Evolutionary conservation across 2,113 vertebrate species (phyloP), one percentile per base, ranked within the genome.

Genomic region (Uropsilus gracilis): DNA sequence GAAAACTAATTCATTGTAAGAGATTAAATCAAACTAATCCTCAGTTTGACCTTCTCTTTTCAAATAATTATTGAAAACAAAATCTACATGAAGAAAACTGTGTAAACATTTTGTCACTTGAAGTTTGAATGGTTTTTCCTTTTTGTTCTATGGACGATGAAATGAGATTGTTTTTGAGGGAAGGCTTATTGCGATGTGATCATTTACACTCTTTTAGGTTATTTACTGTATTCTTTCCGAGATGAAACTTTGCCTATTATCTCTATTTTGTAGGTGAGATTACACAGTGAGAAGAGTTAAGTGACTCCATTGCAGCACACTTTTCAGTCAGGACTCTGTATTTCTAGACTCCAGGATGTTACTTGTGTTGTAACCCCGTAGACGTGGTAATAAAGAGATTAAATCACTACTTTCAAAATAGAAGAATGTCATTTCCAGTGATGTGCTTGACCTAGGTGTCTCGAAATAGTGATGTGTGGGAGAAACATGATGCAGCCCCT

Each of bases 401-500:
- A 8, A 37, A 1, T 78, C 80, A 32, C 44, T 75, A 1, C 72
- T 75, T 90, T 73, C 24, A n/a, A 94, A 71, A 71, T 81, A 28
- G 50, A 78, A 78, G 53, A 20, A 53, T 68, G 44, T 82, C 88
- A 90, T 89, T 59, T 59, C 50, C 24, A 46, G 32, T 93, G 84
- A 17, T 88, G 22, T 96, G 53, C 46, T 96, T 90, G 82, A 57
- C 92, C 73, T 93, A 97, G 97, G 93, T 95, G 91, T 88, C 95
- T 34, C 97, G 89, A 88, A 82, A 92, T 17, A 88, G 87, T 26
- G 57, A 91, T 2, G 76, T 66, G 55, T 95, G 84, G 75, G 94
- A 50, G 86, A 91, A 92, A 14, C 94, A 28, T 1, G 93, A 95
- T 88, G 92, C 91, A 37, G 57, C 90, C 6, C 76, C 37, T 48